Evolutionary conservation across 2,113 vertebrate genomes (phyloP).

Genomic region (Microcebus tavaratra): DNA sequence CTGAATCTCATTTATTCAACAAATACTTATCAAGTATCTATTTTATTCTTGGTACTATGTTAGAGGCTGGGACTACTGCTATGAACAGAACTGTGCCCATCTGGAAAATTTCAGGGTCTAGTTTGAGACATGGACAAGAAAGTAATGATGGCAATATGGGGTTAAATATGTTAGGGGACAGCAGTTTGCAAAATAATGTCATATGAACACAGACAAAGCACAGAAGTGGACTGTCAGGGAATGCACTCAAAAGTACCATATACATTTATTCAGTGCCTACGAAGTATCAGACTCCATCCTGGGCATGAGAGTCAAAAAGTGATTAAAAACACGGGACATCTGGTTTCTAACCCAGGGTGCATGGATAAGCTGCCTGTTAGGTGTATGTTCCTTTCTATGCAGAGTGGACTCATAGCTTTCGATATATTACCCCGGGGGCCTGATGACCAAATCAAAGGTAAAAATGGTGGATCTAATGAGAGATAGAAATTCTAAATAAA

Average conservation of each 20-base stretch:
- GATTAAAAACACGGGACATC: neutral
- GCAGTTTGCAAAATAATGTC: neutral
- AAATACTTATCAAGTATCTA: neutral
- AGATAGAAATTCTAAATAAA: neutral
- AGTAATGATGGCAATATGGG: neutral
- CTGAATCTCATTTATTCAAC: neutral
- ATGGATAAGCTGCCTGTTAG: neutral
- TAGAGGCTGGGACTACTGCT: neutral
- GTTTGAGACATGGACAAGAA: neutral
- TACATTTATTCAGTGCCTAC: neutral
- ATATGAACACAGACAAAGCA: neutral
- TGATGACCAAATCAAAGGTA: neutral
- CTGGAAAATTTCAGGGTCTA: neutral
- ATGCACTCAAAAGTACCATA: neutral
- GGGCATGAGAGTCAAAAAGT: neutral
- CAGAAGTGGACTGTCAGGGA: neutral
- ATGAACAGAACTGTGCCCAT: neutral
- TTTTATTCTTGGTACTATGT: neutral
- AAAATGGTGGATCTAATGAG: neutral
- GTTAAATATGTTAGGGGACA: neutral
- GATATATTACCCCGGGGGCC: neutral
- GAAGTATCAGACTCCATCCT: neutral
- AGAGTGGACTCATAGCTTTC: neutral
- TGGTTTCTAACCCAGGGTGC: neutral
- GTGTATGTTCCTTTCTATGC: neutral